A percentile compares a stretch with the other conserved stretches of the same genome.
phyloP scores from a whole-genome alignment of 2,797 vertebrate genomes.

The Labeo calbasu region DNA sequence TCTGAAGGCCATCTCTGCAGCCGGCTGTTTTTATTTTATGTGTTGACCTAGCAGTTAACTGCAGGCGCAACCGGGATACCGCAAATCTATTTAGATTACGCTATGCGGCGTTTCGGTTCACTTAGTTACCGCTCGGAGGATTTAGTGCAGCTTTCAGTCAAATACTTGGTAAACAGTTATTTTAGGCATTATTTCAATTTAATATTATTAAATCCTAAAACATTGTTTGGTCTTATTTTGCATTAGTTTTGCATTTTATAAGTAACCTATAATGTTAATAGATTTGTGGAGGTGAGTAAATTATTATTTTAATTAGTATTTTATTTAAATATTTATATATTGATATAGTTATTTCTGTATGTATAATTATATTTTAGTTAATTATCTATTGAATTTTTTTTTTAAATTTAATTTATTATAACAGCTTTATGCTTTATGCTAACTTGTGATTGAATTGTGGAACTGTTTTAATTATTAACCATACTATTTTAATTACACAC shows the following conservation, averaged over 20 bases:
- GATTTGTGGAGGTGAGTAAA: background rate
- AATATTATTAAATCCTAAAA: background rate
- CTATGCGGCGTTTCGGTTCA: background rate
- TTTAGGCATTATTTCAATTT: background rate
- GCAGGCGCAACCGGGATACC: conserved; percentile 5
- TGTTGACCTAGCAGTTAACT: conserved; percentile 49
- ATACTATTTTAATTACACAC: no score
- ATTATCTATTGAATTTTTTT: no score
- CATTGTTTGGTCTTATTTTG: background rate
- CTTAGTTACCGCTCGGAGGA: background rate
- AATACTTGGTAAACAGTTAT: background rate
- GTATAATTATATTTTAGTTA: no score
- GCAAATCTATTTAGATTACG: conserved; percentile 40
- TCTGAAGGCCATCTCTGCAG: conserved; percentile 47
- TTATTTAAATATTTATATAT: background rate
- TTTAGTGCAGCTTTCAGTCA: conserved; percentile 9
- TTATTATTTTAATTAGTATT: background rate
- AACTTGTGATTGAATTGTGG: no score
- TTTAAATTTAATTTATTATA: no score
- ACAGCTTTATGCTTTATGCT: no score
- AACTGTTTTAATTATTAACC: no score
- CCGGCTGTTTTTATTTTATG: conserved; percentile 43
- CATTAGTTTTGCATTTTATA: background rate
- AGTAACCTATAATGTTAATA: background rate
- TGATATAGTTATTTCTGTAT: no score